phyloP scores from a whole-genome alignment of 2,797 vertebrate species.

The Cygnus olor region DNA sequence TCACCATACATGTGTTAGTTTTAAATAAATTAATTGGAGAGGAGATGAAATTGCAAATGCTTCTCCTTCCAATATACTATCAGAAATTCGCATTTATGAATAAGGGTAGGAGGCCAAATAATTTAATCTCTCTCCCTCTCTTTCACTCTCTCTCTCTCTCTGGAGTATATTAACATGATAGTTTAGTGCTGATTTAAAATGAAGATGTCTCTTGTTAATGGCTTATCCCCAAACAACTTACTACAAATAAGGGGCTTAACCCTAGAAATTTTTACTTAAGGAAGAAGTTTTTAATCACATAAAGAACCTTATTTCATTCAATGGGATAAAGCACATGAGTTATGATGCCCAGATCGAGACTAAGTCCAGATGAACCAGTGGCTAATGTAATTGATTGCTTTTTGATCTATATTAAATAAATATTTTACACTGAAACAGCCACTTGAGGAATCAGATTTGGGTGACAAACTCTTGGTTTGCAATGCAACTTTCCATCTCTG shows the following conservation, averaged over 20 bases:
- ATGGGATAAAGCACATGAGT: background rate
- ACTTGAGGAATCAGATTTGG: background rate
- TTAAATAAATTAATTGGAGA: conserved; percentile 51
- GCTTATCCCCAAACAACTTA: conserved; percentile 5
- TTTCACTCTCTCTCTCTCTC: background rate
- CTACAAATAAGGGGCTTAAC: conserved; percentile 2
- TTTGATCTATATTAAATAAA: background rate
- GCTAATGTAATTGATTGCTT: background rate
- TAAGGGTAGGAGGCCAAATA: conserved; percentile 28
- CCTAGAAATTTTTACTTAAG: conserved; percentile 13
- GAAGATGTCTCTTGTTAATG: conserved; percentile 1
- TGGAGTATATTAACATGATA: background rate
- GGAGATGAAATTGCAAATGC: conserved; percentile 40
- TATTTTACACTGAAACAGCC: background rate
- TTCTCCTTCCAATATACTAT: conserved; percentile 27
- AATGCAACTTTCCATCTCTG: background rate
- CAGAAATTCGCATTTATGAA: conserved; percentile 36
- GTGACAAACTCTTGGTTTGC: background rate
- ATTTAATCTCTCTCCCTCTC: background rate
- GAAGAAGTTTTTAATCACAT: background rate
- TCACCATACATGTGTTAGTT: background rate
- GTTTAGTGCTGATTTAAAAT: conserved; percentile 20
- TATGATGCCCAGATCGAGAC: background rate
- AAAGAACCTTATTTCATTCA: background rate
- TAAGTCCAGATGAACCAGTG: background rate